Evolutionary conservation across 2,797 vertebrate genomes (phyloP), one percentile per base, ranked within the genome.

Genomic region (Tokudaia muenninki): DNA sequence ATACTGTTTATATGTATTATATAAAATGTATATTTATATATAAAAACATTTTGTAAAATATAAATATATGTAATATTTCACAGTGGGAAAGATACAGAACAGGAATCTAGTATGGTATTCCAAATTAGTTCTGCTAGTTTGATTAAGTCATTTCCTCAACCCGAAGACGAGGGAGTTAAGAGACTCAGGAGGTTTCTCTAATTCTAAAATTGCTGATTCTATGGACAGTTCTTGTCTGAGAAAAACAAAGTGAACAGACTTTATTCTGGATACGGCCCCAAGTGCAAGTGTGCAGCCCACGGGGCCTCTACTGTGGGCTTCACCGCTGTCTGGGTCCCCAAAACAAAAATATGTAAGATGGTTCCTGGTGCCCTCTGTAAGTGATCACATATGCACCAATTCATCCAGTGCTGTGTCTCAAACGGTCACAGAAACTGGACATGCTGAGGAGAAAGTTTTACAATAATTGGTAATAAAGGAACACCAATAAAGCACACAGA

Each of bases 131-230:
- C 50, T 19, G 29, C 22, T 52, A 78, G 17, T 59, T 75, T 90
- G 81, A 37, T 90, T 4, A 61, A 37, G 55, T 79, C n/a, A 91
- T 75, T 91, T 91, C 47, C 24, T 89, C 63, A 37, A 63, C 55
- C 47, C 87, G 63, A 94, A 79, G 59, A 44, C 4, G 83, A 29
- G 24, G n/a, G 72, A 88, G 91, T 63, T 19, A 82, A 44, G 37
- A 92, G 44, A 65, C 24, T 37, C 29, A 52, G 50, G 52, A 90
- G 47, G 75, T 90, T 59, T 52, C 26, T 81, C 34, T n/a, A 21
- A 1, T n/a, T 90, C 78, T 87, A 81, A 90, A 81, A 84, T 65
- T 84, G 92, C 59, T 63, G 74, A 80, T 57, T 89, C 92, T 86
- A 16, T 44, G 26, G 87, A 88, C 1, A 89, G 24, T 63, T 94